phyloP scores from a whole-genome alignment of 2,797 vertebrate genomes.

The Cynopterus sphinx region DNA sequence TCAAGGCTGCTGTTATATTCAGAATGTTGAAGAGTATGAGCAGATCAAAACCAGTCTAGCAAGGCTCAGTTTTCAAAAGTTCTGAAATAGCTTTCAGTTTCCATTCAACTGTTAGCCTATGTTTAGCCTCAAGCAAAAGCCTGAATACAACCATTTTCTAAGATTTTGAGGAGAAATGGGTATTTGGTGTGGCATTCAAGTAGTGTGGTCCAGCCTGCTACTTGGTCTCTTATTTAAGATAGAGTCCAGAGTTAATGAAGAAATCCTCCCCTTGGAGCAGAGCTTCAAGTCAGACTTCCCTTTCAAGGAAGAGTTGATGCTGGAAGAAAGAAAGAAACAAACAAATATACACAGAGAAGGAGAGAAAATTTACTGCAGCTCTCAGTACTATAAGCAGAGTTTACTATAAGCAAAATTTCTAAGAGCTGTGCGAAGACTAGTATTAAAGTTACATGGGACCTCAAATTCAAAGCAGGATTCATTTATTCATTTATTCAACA shows the following conservation, averaged over 20 bases:
- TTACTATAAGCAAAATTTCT: not conserved
- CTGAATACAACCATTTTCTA: not conserved
- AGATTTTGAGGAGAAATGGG: not conserved
- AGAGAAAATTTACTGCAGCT: not conserved
- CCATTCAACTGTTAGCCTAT: not conserved
- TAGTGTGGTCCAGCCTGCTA: not conserved
- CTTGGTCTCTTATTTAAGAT: not conserved
- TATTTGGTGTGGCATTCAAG: not conserved
- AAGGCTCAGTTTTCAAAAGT: not conserved
- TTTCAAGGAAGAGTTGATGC: not conserved
- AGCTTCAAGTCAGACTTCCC: not conserved
- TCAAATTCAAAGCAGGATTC: not conserved
- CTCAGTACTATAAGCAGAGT: not conserved
- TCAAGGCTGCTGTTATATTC: not conserved
- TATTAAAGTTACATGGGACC: not conserved
- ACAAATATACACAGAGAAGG: not conserved
- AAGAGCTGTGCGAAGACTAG: not conserved
- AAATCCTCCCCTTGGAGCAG: not conserved
- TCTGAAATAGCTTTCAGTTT: not conserved
- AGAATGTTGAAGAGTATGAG: not conserved
- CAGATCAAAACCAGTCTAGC: not conserved
- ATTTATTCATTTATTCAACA: not conserved
- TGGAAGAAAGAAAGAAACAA: not conserved
- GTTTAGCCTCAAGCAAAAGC: not conserved
- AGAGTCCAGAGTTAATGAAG: not conserved